Conservation (phyloP, 2,113 vertebrate species). For the Myocastor coypus region DNA sequence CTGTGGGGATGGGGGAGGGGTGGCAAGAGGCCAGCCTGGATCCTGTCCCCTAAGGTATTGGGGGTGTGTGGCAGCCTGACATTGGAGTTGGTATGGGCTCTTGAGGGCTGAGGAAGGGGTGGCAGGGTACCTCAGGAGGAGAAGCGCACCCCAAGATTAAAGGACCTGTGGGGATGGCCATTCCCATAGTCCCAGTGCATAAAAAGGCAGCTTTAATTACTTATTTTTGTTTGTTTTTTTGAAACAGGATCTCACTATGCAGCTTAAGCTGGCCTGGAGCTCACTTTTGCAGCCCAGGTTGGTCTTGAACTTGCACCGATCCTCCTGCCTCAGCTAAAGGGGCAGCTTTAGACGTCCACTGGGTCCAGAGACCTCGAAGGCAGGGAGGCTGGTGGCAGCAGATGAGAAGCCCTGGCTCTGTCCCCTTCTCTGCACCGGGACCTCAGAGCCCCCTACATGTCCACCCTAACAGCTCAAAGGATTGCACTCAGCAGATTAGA, state of each 20-base stretch:
- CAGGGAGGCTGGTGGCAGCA: background rate
- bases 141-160: background rate
- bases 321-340: no score
- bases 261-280: no score
- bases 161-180: no score
- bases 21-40: background rate
- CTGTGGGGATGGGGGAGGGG: rapidly evolving
- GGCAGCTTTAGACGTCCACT: background rate
- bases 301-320: no score
- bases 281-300: no score
- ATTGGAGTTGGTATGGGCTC: background rate
- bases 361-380: background rate
- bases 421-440: no score
- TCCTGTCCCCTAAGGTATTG: background rate
- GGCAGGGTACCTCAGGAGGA: background rate
- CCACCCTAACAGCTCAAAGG: background rate
- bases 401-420: background rate
- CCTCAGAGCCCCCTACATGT: no score
- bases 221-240: no score
- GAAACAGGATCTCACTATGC: no score
- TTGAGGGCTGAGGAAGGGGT: background rate
- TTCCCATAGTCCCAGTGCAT: background rate
- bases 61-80: background rate
- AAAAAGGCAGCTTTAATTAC: background rate
- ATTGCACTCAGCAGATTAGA: background rate